Conservation (phyloP, 2,888 invertebrate genomes). For the Cephus spinipes region DNA sequence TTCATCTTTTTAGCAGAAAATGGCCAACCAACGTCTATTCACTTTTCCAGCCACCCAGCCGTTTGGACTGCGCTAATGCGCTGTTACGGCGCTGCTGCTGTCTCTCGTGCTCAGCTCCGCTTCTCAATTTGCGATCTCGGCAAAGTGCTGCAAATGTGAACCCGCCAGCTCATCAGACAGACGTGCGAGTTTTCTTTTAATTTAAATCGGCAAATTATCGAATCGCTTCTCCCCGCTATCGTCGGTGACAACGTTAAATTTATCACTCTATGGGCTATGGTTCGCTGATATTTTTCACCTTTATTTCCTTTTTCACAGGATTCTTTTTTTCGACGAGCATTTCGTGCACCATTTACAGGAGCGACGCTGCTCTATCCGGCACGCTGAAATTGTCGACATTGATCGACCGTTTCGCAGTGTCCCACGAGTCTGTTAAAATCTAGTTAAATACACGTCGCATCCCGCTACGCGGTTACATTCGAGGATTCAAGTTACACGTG, state of each 20-base stretch:
- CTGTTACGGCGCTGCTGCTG: too few relatives aligned
- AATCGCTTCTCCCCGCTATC: not conserved
- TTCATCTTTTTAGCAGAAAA: not conserved
- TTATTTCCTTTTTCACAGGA: too few relatives aligned
- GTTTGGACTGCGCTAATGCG: too few relatives aligned
- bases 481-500: slow-evolving; percentile 29
- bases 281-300: too few relatives aligned
- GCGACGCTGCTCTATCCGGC: slow-evolving; percentile 38
- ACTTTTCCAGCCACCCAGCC: too few relatives aligned
- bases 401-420: slow-evolving; percentile 53
- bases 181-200: too few relatives aligned
- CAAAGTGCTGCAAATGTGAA: too few relatives aligned
- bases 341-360: slow-evolving; percentile 24
- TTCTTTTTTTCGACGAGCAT: slow-evolving; percentile 7
- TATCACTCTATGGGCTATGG: not conserved
- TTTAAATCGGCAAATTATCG: not conserved
- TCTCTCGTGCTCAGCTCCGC: too few relatives aligned
- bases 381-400: slow-evolving; percentile 57
- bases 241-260: not conserved
- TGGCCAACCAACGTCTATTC: too few relatives aligned
- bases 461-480: slow-evolving; percentile 7
- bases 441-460: slow-evolving; percentile 58
- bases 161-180: too few relatives aligned
- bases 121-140: too few relatives aligned
- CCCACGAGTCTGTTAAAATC: slow-evolving; percentile 60